Percentiles rank a stretch among this genome's conserved stretches.
These are phyloP conservation scores for Bradysia coprophila DNA, from an alignment of 1,140 invertebrate genomes.

Conservation along the genomic window DNA sequence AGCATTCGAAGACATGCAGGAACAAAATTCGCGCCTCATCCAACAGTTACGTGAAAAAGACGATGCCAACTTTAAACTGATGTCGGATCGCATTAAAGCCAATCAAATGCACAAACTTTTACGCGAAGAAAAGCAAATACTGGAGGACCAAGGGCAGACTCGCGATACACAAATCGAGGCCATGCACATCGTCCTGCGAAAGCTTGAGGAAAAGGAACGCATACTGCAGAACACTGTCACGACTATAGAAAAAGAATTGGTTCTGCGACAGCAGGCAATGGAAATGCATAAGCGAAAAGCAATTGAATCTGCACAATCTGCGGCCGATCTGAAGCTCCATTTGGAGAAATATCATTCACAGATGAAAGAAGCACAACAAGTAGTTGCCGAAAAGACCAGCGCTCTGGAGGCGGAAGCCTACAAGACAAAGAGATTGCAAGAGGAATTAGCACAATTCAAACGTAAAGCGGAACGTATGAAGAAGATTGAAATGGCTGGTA, in stretches of 20 bases:
- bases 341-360: slow-evolving; percentile 90
- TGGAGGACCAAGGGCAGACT: slow-evolving; percentile 41
- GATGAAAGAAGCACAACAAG: slow-evolving; percentile 92
- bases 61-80: slow-evolving; percentile 98
- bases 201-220: slow-evolving; percentile 93
- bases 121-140: slow-evolving; percentile 51
- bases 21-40: slow-evolving; percentile 90
- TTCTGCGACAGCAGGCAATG: slow-evolving; percentile 79
- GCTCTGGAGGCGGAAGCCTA: slow-evolving; percentile 90
- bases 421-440: slow-evolving; percentile 83
- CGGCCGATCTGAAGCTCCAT: slow-evolving; percentile 93
- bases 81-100: slow-evolving; percentile 95
- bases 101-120: slow-evolving; percentile 91
- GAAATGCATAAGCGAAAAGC: slow-evolving; percentile 97
- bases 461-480: slow-evolving; percentile 92
- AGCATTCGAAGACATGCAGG: slow-evolving; percentile 99
- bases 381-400: slow-evolving; percentile 90
- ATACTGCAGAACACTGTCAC: slow-evolving; percentile 81
- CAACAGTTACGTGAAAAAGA: slow-evolving; percentile 95
- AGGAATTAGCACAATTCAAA: slow-evolving; percentile 82
- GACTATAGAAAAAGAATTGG: slow-evolving; percentile 87
- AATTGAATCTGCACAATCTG: slow-evolving; percentile 86
- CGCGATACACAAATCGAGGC: slow-evolving; percentile 86
- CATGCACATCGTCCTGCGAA: slow-evolving; percentile 84
- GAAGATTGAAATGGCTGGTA: slow-evolving; percentile 92